A percentile compares a stretch with the other conserved stretches of the same genome.
phyloP scores from a whole-genome alignment of 2,888 invertebrate genomes.

The Diaphora mendica region DNA sequence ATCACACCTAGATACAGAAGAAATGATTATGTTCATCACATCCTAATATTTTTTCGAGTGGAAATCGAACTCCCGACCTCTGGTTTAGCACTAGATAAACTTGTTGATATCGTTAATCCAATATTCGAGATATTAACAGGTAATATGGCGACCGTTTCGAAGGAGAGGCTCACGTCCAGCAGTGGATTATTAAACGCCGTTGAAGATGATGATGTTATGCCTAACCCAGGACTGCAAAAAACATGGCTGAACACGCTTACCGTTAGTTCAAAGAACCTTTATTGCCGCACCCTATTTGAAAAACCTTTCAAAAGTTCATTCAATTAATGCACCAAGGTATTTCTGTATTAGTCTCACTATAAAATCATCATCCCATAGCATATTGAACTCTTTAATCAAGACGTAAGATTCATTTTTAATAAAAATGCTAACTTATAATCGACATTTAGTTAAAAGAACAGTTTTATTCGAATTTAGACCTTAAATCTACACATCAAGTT shows the following conservation, averaged over 20 bases:
- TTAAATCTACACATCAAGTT: slow-evolving; percentile 1
- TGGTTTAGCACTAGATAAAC: too few relatives aligned
- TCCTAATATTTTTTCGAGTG: too few relatives aligned
- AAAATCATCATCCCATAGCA: slow-evolving; percentile 25
- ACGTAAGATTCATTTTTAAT: neutral
- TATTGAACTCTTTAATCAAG: slow-evolving; percentile 28
- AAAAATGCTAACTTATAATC: neutral
- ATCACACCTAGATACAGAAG: too few relatives aligned
- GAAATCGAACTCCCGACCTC: too few relatives aligned
- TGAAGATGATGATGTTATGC: too few relatives aligned
- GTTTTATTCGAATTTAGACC: slow-evolving; percentile 6
- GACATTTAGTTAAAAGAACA: neutral
- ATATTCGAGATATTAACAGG: too few relatives aligned
- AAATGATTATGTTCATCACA: too few relatives aligned
- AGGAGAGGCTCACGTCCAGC: too few relatives aligned
- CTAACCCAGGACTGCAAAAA: neutral
- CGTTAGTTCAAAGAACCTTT: slow-evolving; percentile 30
- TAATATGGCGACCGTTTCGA: too few relatives aligned
- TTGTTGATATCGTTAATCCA: too few relatives aligned
- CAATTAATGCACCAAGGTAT: slow-evolving; percentile 67
- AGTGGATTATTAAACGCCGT: too few relatives aligned
- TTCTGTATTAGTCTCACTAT: slow-evolving; percentile 28
- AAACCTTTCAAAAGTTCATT: slow-evolving; percentile 58
- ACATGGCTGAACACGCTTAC: slow-evolving; percentile 9
- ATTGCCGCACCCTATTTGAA: slow-evolving; percentile 41